Evolutionary conservation across 2,797 vertebrate genomes (phyloP), one percentile per base, ranked within the genome.

Genomic region (Acanthis flammea): DNA sequence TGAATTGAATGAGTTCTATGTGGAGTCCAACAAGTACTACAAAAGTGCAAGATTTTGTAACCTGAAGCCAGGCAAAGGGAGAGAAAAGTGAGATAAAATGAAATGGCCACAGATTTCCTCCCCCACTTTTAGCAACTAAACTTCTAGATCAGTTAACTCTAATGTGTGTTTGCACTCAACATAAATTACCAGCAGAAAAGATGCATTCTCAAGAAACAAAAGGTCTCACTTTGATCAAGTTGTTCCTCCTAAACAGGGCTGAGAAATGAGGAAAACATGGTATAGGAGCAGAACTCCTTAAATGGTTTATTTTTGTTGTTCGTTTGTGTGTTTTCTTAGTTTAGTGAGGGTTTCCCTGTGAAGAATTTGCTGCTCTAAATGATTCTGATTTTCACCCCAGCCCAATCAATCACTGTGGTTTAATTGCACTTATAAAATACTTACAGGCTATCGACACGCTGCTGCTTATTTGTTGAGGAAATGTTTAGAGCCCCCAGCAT

Each of bases 361-460:
- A 90, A 90, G 57, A 91, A 61, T 81, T 80, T 79, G 45, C 93
- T 91, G 89, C 80, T 93, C 68, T 82, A 82, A 96, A 91, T 35
- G 10, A 79, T 91, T 74, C 95, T 83, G 89, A 85, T 83, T 95
- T 96, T 88, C 89, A 90, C 73, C 50, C 66, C 67, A 68, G 60
- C 30, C 68, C 93, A 91, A 89, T 96, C 95, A 96, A 92, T 97
- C 94, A 92, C 13, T 80, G 78, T 96, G 89, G 81, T 97, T 95
- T 92, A 96, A 95, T 79, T 97, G 94, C 94, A 92, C 84, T 95
- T 96, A 94, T 88, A 97, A 96, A 96, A 85, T 95, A 95, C 73
- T 93, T 86, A 95, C 12, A 86, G 93, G 84, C 89, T 96, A 91
- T 94, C 94, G 95, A 84, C 82, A 94, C 11, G 1, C 48, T 95